phyloP scores from a whole-genome alignment of 2,888 invertebrate species.

The Callosobruchus maculatus region DNA sequence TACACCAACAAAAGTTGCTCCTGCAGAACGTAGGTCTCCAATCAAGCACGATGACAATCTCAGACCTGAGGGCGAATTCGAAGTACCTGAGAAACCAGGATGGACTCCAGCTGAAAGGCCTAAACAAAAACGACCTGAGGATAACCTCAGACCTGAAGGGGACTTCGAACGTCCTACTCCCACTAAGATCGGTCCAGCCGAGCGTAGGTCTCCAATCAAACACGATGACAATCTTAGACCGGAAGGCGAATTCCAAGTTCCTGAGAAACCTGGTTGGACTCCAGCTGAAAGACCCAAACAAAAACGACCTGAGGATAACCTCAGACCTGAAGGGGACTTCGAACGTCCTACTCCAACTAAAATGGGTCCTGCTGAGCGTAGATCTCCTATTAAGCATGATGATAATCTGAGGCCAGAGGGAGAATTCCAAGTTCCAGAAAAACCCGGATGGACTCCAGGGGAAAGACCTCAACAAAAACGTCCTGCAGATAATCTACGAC shows the following conservation, averaged over 20 bases:
- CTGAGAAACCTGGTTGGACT: slow-evolving; percentile 44
- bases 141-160: slow-evolving; percentile 59
- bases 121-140: slow-evolving; percentile 49
- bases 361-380: slow-evolving; percentile 41
- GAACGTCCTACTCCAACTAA: too few species aligned
- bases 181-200: slow-evolving; percentile 47
- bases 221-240: slow-evolving; percentile 56
- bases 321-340: slow-evolving; percentile 41
- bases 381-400: slow-evolving; percentile 43
- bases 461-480: slow-evolving; percentile 53
- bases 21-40: slow-evolving; percentile 46
- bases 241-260: slow-evolving; percentile 55
- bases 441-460: slow-evolving; percentile 46
- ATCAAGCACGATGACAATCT: slow-evolving; percentile 52
- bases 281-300: slow-evolving; percentile 51
- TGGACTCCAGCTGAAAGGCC: slow-evolving; percentile 48
- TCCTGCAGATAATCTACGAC: slow-evolving; percentile 56
- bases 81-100: slow-evolving; percentile 43
- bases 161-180: slow-evolving; percentile 50
- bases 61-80: slow-evolving; percentile 57
- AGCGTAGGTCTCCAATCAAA: slow-evolving; percentile 47
- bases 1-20: slow-evolving; percentile 40
- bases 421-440: slow-evolving; percentile 52
- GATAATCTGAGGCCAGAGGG: slow-evolving; percentile 67
- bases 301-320: slow-evolving; percentile 44